These are phyloP conservation scores for Altica lythri DNA, from an alignment of 2,888 invertebrate species.

Conservation along the genomic window DNA sequence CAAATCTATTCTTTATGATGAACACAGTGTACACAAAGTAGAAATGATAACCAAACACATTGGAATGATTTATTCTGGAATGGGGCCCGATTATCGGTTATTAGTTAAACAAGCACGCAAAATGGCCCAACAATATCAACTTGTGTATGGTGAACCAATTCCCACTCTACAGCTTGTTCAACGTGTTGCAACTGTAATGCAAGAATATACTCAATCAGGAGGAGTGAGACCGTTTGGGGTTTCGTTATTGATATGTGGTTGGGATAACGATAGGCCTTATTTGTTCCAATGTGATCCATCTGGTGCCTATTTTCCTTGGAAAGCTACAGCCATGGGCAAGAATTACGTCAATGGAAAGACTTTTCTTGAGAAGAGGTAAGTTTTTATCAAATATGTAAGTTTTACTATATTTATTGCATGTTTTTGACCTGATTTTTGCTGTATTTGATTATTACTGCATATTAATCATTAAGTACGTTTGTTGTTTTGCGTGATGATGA, in stretches of 20 bases:
- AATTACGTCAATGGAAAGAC: conserved; percentile 98
- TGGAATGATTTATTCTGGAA: conserved; percentile 98
- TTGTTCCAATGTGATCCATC: conserved; percentile 99
- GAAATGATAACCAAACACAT: conserved; percentile 94
- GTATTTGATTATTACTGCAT: no score
- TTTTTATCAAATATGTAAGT: no score
- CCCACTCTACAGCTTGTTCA: conserved; percentile 97
- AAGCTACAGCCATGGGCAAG: conserved; percentile 99
- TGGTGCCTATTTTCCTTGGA: conserved; percentile 99
- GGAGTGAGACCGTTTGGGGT: conserved; percentile 99
- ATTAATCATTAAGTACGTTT: no score
- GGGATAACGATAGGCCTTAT: conserved; percentile 91
- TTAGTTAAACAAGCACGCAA: conserved; percentile 91
- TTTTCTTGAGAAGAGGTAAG: conserved; percentile 67
- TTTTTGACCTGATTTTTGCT: no score
- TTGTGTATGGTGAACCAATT: conserved; percentile 92
- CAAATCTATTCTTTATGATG: conserved; percentile 95
- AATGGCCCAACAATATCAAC: conserved; percentile 92
- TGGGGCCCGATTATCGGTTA: conserved; percentile 91
- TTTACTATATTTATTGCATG: no score
- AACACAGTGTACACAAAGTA: conserved; percentile 95
- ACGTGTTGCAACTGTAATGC: conserved; percentile 96
- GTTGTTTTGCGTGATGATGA: no score
- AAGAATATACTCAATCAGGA: conserved; percentile 99
- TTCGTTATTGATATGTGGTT: conserved; percentile 94